phyloP scores from a whole-genome alignment of 2,113 vertebrate genomes.

The Pseudorectes ferrugineus region DNA sequence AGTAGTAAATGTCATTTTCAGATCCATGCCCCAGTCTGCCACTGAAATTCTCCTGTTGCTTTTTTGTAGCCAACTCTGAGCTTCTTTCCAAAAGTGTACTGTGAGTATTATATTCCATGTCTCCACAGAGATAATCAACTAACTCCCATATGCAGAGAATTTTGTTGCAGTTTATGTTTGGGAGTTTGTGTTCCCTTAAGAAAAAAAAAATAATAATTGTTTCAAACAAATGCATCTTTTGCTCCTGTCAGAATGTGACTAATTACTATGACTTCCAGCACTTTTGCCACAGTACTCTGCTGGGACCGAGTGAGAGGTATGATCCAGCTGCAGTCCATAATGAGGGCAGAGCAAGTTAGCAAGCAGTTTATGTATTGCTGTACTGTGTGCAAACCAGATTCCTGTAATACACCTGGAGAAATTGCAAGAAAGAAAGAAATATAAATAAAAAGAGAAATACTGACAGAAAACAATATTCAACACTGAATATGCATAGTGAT shows the following conservation, averaged over 20 bases:
- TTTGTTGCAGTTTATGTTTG: not conserved
- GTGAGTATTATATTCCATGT: not conserved
- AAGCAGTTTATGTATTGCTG: not conserved
- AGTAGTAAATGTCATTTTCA: not conserved
- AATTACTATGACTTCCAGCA: slow-evolving; percentile 20
- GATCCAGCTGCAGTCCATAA: slow-evolving; percentile 6
- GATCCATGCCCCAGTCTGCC: not conserved
- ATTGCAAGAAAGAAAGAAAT: not conserved
- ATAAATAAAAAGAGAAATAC: not conserved
- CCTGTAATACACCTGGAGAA: not conserved
- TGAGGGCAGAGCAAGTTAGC: not conserved
- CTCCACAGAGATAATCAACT: not conserved
- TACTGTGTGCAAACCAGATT: not conserved
- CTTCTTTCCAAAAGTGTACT: not conserved
- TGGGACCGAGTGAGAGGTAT: not conserved
- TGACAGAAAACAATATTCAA: not conserved
- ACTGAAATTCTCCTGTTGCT: not conserved
- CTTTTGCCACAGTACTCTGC: not conserved
- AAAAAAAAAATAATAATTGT: not conserved
- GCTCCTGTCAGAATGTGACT: not conserved
- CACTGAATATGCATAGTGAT: not conserved
- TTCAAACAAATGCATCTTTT: slow-evolving; percentile 3
- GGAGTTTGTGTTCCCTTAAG: not conserved
- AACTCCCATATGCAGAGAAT: not conserved
- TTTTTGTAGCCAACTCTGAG: not conserved